These are phyloP conservation scores for Lasius fuliginosus DNA, from an alignment of 2,888 invertebrate genomes.

Conservation along the genomic window DNA sequence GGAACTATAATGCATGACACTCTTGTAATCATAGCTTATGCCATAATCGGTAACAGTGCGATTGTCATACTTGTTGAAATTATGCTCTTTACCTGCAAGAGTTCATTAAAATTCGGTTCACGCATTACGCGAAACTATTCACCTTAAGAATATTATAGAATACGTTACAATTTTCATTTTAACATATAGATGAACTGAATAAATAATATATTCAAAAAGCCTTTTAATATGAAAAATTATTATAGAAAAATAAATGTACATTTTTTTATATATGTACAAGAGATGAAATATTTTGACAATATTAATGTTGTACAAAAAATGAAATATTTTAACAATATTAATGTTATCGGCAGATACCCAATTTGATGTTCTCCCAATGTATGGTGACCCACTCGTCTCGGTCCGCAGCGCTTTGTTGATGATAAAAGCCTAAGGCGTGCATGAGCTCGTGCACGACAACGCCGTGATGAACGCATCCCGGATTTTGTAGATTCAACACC, in stretches of 20 bases:
- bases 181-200: background rate
- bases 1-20: conserved; percentile 92
- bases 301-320: background rate
- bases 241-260: background rate
- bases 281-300: background rate
- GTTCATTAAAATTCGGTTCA: conserved; percentile 20
- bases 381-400: conserved; percentile 92
- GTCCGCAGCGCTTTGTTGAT: conserved; percentile 93
- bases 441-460: conserved; percentile 91
- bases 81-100: conserved; percentile 87
- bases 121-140: background rate
- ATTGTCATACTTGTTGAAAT: conserved; percentile 90
- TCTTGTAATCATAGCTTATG: conserved; percentile 90
- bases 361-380: conserved; percentile 90
- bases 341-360: conserved; percentile 85
- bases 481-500: conserved; percentile 87
- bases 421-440: conserved; percentile 94
- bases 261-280: too few relatives aligned
- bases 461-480: conserved; percentile 86
- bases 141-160: background rate
- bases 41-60: conserved; percentile 90
- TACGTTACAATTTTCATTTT: background rate
- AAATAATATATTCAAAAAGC: background rate
- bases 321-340: background rate
- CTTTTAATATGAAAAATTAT: background rate